Base-by-base conservation (phyloP, 2,797 vertebrate genomes). In the Hippoglossus hippoglossus region DNA sequence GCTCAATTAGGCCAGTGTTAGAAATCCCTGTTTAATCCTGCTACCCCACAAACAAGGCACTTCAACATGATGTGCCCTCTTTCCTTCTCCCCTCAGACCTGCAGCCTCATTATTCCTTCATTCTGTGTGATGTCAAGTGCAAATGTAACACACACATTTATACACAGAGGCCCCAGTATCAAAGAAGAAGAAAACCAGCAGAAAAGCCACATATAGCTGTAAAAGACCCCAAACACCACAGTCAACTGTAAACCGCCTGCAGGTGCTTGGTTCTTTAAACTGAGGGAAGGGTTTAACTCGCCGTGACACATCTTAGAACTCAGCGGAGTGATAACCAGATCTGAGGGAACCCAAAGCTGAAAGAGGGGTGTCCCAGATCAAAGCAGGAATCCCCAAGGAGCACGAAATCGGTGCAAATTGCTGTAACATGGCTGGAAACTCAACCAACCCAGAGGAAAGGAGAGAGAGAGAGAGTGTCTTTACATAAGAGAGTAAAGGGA, bases 371-470 rank as follows among this genome's bases (percentile, higher is more conserved):
- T 63, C 41, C 55, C 54, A 87, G 65, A 77, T 86, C 75, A 82
- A 87, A 86, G 80, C 6, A 15, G 57, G 80, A 75, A 72, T 39
- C 63, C 63, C 73, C 56, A 57, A 60, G 39, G 15, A 77, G 63
- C 50, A 64, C 46, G 67, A 82, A 73, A 83, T 63, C 64, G 36
- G 19, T 71, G 50, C 57, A 86, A 81, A 81, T 75, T 60, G 21
- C 51, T 77, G n/a, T 41, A 24, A 73, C 75, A 77, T 79, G 63
- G 79, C 72, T 49, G 66, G 77, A 87, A 92, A 90, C 79, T 92
- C 90, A 92, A 89, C 87, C 88, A 88, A 84, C 78, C 69, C 83
- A 77, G 2, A 60, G 34, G 19, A 53, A 19, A 21, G 56, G 63
- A 64, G 47, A 28, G 4, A 25, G 1, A 68, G 57, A 61, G 63